phyloP scores from a whole-genome alignment of 30 jellyfish, hydroid and myxozoan species.

The Phacellophora camtschatica region DNA sequence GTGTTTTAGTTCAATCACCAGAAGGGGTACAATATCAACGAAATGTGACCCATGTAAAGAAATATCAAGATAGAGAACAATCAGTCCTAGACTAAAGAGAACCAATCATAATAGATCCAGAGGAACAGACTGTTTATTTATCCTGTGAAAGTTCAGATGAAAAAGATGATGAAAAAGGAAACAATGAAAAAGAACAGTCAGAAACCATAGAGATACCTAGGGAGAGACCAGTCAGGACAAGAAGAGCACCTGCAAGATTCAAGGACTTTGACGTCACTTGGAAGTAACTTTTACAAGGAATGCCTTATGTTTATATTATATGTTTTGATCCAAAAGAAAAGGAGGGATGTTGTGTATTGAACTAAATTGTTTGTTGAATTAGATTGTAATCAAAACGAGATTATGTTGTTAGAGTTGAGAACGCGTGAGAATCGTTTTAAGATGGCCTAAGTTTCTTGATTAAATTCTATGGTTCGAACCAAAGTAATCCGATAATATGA shows the following conservation, averaged over 20 bases:
- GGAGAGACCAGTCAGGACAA: slow-evolving; percentile 18
- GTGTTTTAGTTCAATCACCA: slow-evolving; percentile 25
- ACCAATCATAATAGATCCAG: background rate
- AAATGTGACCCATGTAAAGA: slow-evolving; percentile 19
- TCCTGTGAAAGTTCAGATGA: slow-evolving; percentile 12
- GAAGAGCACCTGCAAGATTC: slow-evolving; percentile 31
- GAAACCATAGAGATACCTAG: slow-evolving; percentile 13
- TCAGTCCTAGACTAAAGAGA: slow-evolving; percentile 1
- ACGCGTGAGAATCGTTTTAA: background rate
- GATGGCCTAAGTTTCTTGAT: background rate
- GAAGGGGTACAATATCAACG: slow-evolving; percentile 17
- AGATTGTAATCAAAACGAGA: background rate
- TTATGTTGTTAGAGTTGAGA: background rate
- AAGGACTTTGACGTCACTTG: slow-evolving; percentile 23
- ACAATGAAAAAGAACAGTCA: slow-evolving; percentile 6
- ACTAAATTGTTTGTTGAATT: background rate
- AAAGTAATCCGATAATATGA: no score
- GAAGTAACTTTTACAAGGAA: background rate
- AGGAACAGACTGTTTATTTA: slow-evolving; percentile 7
- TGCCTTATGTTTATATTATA: no score
- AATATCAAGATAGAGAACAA: background rate
- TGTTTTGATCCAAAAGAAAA: background rate
- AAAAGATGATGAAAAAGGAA: background rate
- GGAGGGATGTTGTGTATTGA: background rate
- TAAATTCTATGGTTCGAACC: background rate